phyloP scores from a whole-genome alignment of 1,140 invertebrate species.

The Belonocnema kinseyi region DNA sequence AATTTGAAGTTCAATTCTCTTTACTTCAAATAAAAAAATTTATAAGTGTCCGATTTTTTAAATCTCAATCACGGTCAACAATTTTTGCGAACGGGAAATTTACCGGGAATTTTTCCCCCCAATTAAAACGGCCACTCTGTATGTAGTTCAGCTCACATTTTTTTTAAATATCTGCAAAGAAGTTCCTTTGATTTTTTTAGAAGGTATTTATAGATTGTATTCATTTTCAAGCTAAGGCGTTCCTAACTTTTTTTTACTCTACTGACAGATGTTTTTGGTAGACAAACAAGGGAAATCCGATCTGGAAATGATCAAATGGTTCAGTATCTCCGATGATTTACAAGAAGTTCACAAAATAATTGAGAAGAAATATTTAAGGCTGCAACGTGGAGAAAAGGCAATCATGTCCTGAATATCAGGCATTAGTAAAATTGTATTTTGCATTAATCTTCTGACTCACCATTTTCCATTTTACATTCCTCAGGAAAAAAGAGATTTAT shows the following conservation, averaged over 20 bases:
- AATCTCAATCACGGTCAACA: too few species aligned
- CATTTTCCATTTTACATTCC: too few species aligned
- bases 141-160: too few species aligned
- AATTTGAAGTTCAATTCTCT: too few species aligned
- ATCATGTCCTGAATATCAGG: neutral
- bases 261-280: slow-evolving; percentile 30
- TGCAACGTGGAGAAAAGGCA: slow-evolving; percentile 8
- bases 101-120: too few species aligned
- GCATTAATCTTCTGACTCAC: neutral
- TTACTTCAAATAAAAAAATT: too few species aligned
- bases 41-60: too few species aligned
- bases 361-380: slow-evolving; percentile 11
- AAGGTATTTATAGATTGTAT: neutral
- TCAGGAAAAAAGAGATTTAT: neutral
- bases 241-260: neutral
- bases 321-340: neutral
- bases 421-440: neutral
- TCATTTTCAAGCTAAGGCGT: neutral
- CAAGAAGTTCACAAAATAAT: slow-evolving; percentile 7
- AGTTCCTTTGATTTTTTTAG: too few species aligned
- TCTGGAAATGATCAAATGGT: neutral
- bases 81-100: too few species aligned
- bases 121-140: too few species aligned
- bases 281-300: neutral
- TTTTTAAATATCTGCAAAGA: too few species aligned